Evolutionary conservation across 2,113 vertebrate genomes (phyloP), one percentile per base, ranked within the genome.

Genomic region (Struthio camelus): DNA sequence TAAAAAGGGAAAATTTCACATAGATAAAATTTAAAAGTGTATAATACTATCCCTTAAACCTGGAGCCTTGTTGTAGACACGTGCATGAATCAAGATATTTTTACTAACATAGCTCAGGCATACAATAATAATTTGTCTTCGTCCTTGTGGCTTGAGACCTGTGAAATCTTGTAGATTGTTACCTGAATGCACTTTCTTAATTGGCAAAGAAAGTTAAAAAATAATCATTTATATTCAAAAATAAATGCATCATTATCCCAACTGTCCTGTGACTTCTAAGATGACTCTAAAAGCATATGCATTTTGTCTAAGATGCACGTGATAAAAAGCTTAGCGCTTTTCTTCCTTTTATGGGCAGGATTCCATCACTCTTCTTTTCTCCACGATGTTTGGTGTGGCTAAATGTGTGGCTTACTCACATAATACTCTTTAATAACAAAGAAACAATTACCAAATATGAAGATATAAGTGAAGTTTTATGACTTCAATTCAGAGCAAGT

Each of bases 331-430:
- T 65, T 53, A 32, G 6, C 14, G 11, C 0, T 44, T 66, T 79
- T 79, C 51, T 78, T 28, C 7, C 42, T 82, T 85, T 36, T 0
- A 0, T 1, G 2, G 10, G 42, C 2, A 25, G 32, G 28, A 84
- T 54, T 70, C 3, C 9, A 10, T 75, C 54, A 58, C 23, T 66
- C 10, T 18, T 53, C 3, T 79, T 66, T 84, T 46, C 7, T 72
- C 27, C 7, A 24, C 8, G 0, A 70, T 32, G 8, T 44, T 94
- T 44, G 25, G 8, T 54, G 7, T n/a, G n/a, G n/a, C 19, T 66
- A 69, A n/a, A 8, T 8, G 44, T 2, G 3, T 34, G 25, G n/a
- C 19, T 89, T 85, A 77, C 73, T 53, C 10, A 58, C 2, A 28
- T 4, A 25, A 4, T 28, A 53, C 40, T 65, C 10, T 54, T 67